Evolutionary conservation across 2,113 vertebrate genomes (phyloP), one percentile per base, ranked within the genome.

Genomic region (Nesogale talazaci): DNA sequence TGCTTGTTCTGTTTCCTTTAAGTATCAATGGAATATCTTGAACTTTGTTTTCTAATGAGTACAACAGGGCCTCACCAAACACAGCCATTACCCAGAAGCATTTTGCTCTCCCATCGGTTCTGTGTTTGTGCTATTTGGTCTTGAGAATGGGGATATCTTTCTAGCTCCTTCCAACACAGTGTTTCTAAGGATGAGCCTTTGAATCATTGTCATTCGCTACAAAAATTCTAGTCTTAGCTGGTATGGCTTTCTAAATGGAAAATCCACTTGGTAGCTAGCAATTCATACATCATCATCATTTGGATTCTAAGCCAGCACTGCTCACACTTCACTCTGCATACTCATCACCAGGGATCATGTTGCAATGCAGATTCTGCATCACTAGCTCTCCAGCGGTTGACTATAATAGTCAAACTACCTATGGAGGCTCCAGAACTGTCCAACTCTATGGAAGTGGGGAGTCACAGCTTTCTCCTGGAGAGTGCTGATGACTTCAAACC

Each of bases 11-110:
- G 74, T 31, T 63, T 16, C n/a, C 40, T 52, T 20, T 1, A 19
- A 0, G 10, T 15, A 4, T 29, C 36, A 52, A 10, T 17, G 34
- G 22, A 17, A 19, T 15, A 0, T 4, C 75, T 46, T 59, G 25
- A 46, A 3, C 57, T 2, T 0, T 1, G 65, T 19, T 19, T 34
- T 19, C 74, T 14, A 29, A 25, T 20, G 2, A 1, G 27, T 3
- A 1, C 6, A 3, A 4, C 0, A 6, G 34, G 3, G 31, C 11
- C 72, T 56, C 34, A 2, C 36, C 7, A 22, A 34, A 14, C 38
- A 25, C 63, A 11, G 38, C 3, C 1, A 3, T 42, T 14, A 5
- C 6, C 38, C 0, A 4, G 77, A 42, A 2, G 29, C 1, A 1
- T 8, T 25, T 7, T 63, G 63, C 25, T 61, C 76, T 36, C 61